These are phyloP conservation scores for Synanthedon tipuliformis DNA, from an alignment of 2,888 invertebrate species.

Conservation along the genomic window DNA sequence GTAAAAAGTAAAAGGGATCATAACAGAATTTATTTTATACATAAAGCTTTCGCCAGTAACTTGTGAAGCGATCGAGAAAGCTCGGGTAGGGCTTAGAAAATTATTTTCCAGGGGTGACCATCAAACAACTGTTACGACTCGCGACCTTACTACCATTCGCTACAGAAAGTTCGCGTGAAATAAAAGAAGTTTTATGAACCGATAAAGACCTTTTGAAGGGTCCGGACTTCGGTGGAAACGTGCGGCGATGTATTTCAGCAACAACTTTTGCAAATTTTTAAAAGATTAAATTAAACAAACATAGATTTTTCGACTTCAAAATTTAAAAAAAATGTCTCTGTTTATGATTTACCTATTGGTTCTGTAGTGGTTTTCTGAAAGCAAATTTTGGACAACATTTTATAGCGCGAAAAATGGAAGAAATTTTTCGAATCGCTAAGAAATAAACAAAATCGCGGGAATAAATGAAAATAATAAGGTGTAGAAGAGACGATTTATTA, in stretches of 20 bases:
- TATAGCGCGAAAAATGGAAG: too few species aligned
- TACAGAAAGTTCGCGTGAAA: slow-evolving; percentile 51
- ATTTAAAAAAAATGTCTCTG: too few species aligned
- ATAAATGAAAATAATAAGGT: too few species aligned
- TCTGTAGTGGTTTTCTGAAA: too few species aligned
- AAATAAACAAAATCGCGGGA: too few species aligned
- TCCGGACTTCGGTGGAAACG: slow-evolving; percentile 27
- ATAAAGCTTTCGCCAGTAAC: slow-evolving; percentile 54
- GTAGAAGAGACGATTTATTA: too few species aligned
- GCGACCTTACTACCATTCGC: slow-evolving; percentile 28
- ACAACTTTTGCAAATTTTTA: neutral
- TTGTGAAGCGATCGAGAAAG: slow-evolving; percentile 43
- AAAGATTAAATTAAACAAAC: neutral
- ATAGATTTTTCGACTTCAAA: too few species aligned
- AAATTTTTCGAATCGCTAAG: too few species aligned
- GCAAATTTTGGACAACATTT: too few species aligned
- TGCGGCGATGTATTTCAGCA: slow-evolving; percentile 1
- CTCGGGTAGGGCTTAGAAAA: slow-evolving; percentile 47
- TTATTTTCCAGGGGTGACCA: slow-evolving; percentile 59
- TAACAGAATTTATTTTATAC: slow-evolving; percentile 55
- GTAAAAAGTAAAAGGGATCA: slow-evolving; percentile 57
- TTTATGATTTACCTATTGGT: too few species aligned
- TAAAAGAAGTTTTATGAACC: slow-evolving; percentile 62
- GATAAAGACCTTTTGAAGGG: slow-evolving; percentile 63
- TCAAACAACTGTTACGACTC: slow-evolving; percentile 38